Evolutionary conservation across 2,113 vertebrate species (phyloP).

Genomic region (Campylomormyrus numenius): DNA sequence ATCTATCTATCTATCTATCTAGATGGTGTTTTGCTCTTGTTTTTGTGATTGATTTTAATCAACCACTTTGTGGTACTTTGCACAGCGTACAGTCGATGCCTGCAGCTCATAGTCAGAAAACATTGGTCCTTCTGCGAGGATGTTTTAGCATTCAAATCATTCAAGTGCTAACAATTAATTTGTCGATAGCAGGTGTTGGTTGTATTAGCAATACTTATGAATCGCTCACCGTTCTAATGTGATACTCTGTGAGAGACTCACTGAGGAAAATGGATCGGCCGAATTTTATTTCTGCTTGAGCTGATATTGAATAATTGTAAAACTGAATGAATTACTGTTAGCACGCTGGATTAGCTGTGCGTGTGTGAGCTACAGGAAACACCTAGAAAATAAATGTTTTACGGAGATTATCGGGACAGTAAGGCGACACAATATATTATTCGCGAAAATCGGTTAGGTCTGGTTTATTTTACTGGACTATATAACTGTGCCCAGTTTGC

Average conservation of each 20-base stretch:
- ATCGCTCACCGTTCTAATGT: not conserved
- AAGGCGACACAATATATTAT: not conserved
- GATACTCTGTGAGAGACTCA: slow-evolving; percentile 24
- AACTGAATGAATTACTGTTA: slow-evolving; percentile 65
- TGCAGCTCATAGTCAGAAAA: not conserved
- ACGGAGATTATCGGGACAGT: slow-evolving; percentile 9
- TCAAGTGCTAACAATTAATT: not conserved
- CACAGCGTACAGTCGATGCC: not conserved
- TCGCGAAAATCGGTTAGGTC: slow-evolving; percentile 31
- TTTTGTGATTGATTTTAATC: not conserved
- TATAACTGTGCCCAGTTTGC: slow-evolving; percentile 2
- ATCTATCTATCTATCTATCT: not conserved
- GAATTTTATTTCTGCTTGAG: slow-evolving; percentile 59
- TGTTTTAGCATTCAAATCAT: not conserved
- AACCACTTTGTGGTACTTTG: not conserved
- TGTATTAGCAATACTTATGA: slow-evolving; percentile 1
- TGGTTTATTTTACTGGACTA: slow-evolving; percentile 18
- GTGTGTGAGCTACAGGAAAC: slow-evolving; percentile 49
- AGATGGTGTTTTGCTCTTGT: not conserved
- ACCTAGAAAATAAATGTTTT: slow-evolving; percentile 50
- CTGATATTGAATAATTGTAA: slow-evolving; percentile 69
- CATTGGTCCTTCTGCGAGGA: not conserved
- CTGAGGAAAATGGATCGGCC: slow-evolving; percentile 15
- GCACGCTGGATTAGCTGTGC: slow-evolving; percentile 23
- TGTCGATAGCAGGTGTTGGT: not conserved